Conservation (phyloP, 1,140 invertebrate species). For the Drosophila pectinifera region DNA sequence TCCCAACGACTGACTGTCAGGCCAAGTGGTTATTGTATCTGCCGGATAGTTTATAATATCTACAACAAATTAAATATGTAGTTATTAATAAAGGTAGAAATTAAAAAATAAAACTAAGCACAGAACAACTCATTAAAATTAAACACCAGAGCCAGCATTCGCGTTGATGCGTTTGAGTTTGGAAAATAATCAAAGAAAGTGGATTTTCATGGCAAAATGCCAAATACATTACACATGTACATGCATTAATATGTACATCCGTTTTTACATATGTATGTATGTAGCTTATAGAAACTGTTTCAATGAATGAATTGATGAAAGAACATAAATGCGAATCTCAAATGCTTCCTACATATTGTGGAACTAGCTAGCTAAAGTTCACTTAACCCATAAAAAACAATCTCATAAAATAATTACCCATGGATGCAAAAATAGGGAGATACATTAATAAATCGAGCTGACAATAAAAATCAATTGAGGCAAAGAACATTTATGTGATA, state of each 20-base stretch:
- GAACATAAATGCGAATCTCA: neutral
- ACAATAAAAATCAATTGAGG: constrained; percentile 28
- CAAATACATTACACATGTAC: constrained; percentile 8
- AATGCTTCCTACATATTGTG: neutral
- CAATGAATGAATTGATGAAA: constrained; percentile 3
- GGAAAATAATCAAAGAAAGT: constrained; percentile 51
- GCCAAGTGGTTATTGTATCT: too few species aligned
- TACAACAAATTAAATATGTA: too few species aligned
- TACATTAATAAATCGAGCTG: constrained; percentile 1
- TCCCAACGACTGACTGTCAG: neutral
- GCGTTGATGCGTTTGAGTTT: constrained; percentile 36
- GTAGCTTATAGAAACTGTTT: neutral
- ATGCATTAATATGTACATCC: too few species aligned
- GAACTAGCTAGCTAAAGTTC: constrained; percentile 5
- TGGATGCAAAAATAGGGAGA: neutral
- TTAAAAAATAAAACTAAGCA: neutral
- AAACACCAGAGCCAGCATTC: neutral
- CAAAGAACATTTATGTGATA: constrained; percentile 20
- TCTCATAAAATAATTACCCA: neutral
- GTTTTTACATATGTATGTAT: too few species aligned
- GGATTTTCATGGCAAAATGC: constrained; percentile 30
- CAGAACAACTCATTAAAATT: neutral
- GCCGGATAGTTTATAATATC: too few species aligned
- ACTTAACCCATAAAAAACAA: constrained; percentile 11
- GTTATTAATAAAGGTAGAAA: neutral